Conservation (phyloP, 2,797 vertebrate species). For the Premnoplex brunnescens region DNA sequence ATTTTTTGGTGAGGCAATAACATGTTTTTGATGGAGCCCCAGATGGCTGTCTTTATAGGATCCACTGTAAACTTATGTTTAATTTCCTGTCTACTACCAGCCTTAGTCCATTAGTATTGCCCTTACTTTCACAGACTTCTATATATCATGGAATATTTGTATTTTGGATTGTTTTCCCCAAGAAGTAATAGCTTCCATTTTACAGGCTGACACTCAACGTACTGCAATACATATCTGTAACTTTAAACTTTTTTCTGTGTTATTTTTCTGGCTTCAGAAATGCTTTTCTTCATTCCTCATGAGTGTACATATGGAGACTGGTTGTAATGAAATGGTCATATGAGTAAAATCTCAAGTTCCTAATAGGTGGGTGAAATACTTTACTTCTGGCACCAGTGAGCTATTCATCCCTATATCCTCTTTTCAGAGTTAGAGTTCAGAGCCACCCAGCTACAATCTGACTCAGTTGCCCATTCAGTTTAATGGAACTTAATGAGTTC, state of each 20-base stretch:
- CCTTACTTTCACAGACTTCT: not conserved
- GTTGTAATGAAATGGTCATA: not conserved
- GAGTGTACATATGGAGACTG: not conserved
- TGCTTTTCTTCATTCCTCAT: not conserved
- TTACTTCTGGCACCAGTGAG: not conserved
- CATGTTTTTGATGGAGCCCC: not conserved
- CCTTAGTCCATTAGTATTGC: not conserved
- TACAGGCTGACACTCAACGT: not conserved
- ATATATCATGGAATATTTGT: not conserved
- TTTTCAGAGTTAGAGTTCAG: not conserved
- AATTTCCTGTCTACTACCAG: conserved; percentile 50
- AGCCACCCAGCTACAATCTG: not conserved
- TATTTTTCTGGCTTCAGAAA: not conserved
- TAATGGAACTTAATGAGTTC: not conserved
- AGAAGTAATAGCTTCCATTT: not conserved
- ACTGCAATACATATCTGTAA: not conserved
- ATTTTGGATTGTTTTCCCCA: not conserved
- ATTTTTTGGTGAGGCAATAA: not conserved
- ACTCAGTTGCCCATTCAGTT: not conserved
- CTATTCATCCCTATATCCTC: not conserved
- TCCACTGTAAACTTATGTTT: conserved; percentile 42
- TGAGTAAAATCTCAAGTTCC: not conserved
- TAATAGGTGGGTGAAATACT: not conserved
- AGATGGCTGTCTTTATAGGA: conserved; percentile 3
- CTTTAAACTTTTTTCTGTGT: not conserved